These are phyloP conservation scores for Mycetomoellerius zeteki DNA, from an alignment of 1,140 invertebrate species.

Conservation along the genomic window DNA sequence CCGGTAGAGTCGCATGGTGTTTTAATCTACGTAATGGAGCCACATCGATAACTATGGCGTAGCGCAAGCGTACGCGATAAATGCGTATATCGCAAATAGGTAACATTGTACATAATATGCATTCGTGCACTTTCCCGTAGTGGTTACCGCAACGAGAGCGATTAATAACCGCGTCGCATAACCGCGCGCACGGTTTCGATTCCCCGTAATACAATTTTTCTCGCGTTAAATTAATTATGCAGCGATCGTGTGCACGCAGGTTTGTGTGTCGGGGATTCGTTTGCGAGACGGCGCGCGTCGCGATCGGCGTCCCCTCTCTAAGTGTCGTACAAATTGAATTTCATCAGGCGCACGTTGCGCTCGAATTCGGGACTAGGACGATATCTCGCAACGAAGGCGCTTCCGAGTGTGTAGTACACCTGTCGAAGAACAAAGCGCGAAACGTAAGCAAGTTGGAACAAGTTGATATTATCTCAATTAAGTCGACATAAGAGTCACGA, in stretches of 20 bases:
- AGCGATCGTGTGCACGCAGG: not conserved
- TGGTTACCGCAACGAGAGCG: not conserved
- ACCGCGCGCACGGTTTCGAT: not conserved
- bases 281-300: too few relatives aligned
- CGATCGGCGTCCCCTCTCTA: slow-evolving; percentile 1
- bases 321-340: slow-evolving; percentile 40
- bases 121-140: not conserved
- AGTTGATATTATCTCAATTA: slow-evolving; percentile 17
- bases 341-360: slow-evolving; percentile 6
- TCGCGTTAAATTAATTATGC: slow-evolving; percentile 23
- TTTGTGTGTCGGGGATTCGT: too few relatives aligned
- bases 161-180: slow-evolving; percentile 32
- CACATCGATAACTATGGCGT: slow-evolving; percentile 15
- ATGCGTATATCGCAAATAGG: not conserved
- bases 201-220: slow-evolving; percentile 1
- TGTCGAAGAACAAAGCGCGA: slow-evolving; percentile 21
- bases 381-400: slow-evolving; percentile 6
- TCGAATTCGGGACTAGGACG: not conserved
- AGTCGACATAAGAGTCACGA: not conserved
- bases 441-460: not conserved
- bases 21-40: slow-evolving; percentile 60
- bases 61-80: not conserved
- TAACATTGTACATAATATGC: not conserved
- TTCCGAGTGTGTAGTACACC: not conserved
- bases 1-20: not conserved